Percentiles rank a stretch among this genome's conserved stretches.
Evolutionary conservation across 2,888 invertebrate genomes (phyloP).

Genomic region (Serrognathus titanus): DNA sequence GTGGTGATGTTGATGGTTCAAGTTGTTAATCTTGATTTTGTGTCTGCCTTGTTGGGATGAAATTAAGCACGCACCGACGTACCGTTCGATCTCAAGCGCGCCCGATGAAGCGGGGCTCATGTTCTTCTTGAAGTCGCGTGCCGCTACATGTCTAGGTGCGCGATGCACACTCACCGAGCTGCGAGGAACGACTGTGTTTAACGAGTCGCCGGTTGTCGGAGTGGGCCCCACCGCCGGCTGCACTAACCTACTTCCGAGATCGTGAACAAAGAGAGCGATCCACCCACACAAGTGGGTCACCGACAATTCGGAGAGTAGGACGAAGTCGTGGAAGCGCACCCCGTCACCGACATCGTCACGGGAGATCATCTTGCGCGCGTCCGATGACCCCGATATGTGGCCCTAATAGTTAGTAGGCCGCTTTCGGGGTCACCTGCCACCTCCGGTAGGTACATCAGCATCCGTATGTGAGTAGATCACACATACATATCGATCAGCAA

Average conservation of each 20-base stretch:
- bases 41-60: conserved; percentile 44
- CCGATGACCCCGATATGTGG: conserved; percentile 31
- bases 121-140: background rate
- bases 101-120: conserved; percentile 74
- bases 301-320: background rate
- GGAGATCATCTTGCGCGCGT: conserved; percentile 17
- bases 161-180: background rate
- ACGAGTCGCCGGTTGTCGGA: background rate
- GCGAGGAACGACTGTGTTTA: background rate
- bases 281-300: conserved; percentile 7
- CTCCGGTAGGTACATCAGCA: no score
- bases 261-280: conserved; percentile 36
- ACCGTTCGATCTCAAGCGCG: conserved; percentile 59
- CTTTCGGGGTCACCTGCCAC: conserved; percentile 22
- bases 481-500: no score
- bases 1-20: conserved; percentile 29
- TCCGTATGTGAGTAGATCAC: no score
- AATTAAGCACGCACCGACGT: conserved; percentile 62
- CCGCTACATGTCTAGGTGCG: background rate
- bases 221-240: conserved; percentile 11
- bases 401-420: conserved; percentile 33
- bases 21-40: conserved; percentile 47
- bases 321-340: conserved; percentile 4
- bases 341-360: background rate
- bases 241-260: conserved; percentile 47